phyloP scores from a whole-genome alignment of 2,113 vertebrate genomes.

The Amphiprion percula region DNA sequence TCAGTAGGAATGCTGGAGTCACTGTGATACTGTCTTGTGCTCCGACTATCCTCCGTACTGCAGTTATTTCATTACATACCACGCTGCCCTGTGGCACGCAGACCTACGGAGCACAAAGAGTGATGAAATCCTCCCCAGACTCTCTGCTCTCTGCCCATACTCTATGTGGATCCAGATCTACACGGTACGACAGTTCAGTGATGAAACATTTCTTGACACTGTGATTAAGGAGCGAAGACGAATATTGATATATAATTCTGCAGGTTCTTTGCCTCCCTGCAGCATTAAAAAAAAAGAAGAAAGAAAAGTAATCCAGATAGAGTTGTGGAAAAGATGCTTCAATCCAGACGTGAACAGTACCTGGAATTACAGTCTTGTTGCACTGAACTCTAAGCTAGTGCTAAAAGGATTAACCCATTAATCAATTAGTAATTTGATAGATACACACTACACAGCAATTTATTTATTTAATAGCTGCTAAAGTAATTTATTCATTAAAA shows the following conservation, averaged over 20 bases:
- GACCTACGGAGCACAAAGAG: constrained; percentile 29
- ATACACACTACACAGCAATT: too few relatives aligned
- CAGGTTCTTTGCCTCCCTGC: constrained; percentile 5
- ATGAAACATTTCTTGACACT: constrained; percentile 39
- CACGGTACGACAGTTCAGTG: constrained; percentile 13
- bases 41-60: constrained; percentile 35
- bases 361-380: neutral
- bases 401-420: too few relatives aligned
- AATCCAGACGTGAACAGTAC: constrained; percentile 13
- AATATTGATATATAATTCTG: constrained; percentile 1
- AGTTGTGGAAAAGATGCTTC: constrained; percentile 31
- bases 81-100: constrained; percentile 26
- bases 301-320: neutral
- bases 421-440: too few relatives aligned
- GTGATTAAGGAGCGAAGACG: constrained; percentile 25
- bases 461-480: too few relatives aligned
- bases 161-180: constrained; percentile 14
- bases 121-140: constrained; percentile 49
- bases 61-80: constrained; percentile 56
- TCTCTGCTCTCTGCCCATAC: constrained; percentile 19
- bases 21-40: constrained; percentile 44
- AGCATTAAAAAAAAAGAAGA: neutral
- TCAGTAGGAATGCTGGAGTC: constrained; percentile 56
- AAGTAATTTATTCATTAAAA: neutral
- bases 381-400: too few relatives aligned